Percentiles rank a stretch among this genome's conserved stretches.
phyloP scores from a whole-genome alignment of 2,113 vertebrate genomes.

The Nettapus auritus region DNA sequence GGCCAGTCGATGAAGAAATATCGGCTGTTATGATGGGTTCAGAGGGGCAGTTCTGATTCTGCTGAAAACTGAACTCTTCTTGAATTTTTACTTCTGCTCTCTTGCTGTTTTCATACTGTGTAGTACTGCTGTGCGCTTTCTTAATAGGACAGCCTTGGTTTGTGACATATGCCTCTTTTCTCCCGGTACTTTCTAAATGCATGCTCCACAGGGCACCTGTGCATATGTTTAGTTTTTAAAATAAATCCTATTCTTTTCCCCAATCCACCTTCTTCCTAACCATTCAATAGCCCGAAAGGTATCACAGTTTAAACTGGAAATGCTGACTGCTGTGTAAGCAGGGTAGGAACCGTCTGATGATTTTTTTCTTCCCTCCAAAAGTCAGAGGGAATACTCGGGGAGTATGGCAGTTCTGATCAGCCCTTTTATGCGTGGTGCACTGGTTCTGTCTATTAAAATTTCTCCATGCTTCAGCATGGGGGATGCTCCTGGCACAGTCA shows the following conservation, averaged over 20 bases:
- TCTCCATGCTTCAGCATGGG: neutral
- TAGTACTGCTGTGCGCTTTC: neutral
- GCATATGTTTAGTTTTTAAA: neutral
- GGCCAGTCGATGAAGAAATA: neutral
- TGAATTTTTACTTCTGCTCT: neutral
- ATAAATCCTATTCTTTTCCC: neutral
- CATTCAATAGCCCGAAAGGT: neutral
- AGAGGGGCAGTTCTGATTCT: neutral
- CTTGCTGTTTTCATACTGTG: neutral
- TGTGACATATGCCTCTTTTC: neutral
- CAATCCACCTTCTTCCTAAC: fast-evolving
- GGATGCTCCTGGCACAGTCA: neutral
- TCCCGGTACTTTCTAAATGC: neutral
- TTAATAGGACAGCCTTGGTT: neutral
- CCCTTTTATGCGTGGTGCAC: neutral
- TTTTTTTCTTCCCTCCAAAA: neutral
- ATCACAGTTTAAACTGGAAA: neutral
- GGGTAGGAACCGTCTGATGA: neutral
- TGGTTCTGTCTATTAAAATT: neutral
- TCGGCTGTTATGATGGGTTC: neutral
- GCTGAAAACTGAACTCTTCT: neutral
- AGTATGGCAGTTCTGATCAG: neutral
- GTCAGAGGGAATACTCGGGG: neutral
- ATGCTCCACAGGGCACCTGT: neutral
- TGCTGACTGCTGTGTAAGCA: fast-evolving